phyloP scores from a whole-genome alignment of 2,888 invertebrate genomes.

The Tachystola acroxantha region DNA sequence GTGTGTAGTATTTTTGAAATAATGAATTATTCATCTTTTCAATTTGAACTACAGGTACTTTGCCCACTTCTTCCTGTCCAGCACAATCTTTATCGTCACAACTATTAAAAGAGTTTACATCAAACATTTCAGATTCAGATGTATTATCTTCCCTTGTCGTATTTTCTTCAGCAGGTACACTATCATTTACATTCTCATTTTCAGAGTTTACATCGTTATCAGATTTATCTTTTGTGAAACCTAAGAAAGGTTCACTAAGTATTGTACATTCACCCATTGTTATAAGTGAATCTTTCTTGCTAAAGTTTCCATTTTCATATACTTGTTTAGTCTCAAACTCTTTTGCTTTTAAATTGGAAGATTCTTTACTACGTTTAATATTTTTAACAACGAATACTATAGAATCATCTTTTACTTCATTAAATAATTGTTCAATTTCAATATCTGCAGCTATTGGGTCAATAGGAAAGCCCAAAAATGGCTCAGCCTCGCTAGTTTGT shows the following conservation, averaged over 20 bases:
- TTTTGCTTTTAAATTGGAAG: background rate
- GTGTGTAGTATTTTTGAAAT: conserved; percentile 41
- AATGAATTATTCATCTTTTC: conserved; percentile 44
- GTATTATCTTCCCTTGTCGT: background rate
- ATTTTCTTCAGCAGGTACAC: background rate
- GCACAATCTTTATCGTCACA: no score
- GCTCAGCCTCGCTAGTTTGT: conserved; percentile 36
- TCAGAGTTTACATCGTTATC: conserved; percentile 7
- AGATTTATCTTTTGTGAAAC: conserved; percentile 12
- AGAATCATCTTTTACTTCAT: conserved; percentile 6
- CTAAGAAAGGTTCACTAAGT: conserved; percentile 13
- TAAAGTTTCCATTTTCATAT: background rate
- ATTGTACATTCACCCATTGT: conserved; percentile 7
- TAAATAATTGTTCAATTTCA: conserved; percentile 7
- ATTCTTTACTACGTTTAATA: conserved; percentile 1
- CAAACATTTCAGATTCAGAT: conserved; percentile 23
- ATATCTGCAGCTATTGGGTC: conserved; percentile 8
- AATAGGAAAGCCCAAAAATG: conserved; percentile 41
- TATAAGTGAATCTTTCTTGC: background rate
- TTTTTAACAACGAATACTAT: conserved; percentile 6
- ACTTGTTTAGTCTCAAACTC: background rate
- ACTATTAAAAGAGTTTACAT: no score
- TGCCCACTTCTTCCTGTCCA: conserved; percentile 23
- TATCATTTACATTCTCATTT: background rate
- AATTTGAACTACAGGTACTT: conserved; percentile 38